Evolutionary conservation across 2,797 vertebrate species (phyloP).

Genomic region (Smutsia gigantea): DNA sequence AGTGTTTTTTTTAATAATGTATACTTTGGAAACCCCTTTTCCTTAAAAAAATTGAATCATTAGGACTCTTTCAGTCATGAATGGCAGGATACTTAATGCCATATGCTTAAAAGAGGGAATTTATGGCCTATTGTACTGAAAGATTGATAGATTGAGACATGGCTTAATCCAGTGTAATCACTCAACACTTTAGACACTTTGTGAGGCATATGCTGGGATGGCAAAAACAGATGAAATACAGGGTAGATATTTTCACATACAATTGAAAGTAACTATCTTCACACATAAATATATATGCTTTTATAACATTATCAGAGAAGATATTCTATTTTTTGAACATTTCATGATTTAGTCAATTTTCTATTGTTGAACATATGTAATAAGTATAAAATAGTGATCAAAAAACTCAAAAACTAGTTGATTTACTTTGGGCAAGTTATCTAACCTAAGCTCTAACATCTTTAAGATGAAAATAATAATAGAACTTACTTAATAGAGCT

Average conservation of each 20-base stretch:
- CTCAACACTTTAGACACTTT: background rate
- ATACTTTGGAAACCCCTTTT: background rate
- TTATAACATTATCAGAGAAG: background rate
- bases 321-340: background rate
- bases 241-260: background rate
- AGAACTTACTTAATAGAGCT: background rate
- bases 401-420: background rate
- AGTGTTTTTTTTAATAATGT: background rate
- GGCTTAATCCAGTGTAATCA: background rate
- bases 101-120: background rate
- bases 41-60: background rate
- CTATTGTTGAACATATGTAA: background rate
- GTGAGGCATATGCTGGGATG: background rate
- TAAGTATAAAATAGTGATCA: background rate
- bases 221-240: background rate
- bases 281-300: background rate
- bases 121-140: background rate
- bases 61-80: background rate
- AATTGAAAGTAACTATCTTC: background rate
- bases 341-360: background rate
- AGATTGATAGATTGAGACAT: background rate
- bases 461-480: background rate
- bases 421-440: background rate
- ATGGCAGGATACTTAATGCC: background rate
- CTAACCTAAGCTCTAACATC: background rate